A percentile compares a stretch with the other conserved stretches of the same genome.
These are phyloP conservation scores for Eristalinus aeneus DNA, from an alignment of 2,888 invertebrate genomes.

Conservation along the genomic window DNA sequence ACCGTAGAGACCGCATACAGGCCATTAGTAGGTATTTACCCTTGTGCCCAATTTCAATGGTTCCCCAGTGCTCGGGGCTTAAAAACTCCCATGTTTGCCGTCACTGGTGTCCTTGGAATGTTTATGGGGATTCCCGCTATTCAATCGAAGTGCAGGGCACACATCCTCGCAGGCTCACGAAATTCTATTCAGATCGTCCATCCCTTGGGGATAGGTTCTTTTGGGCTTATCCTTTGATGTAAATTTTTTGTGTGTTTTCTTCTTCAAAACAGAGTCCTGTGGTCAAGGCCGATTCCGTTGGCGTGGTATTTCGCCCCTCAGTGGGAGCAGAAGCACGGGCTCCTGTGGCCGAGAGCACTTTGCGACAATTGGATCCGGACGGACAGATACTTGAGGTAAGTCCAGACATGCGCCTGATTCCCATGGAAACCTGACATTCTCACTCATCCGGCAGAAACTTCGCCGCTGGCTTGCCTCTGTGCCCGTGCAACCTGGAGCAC, in stretches of 20 bases:
- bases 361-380: conserved; percentile 95
- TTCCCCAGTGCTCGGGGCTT: neutral
- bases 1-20: neutral
- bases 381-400: conserved; percentile 86
- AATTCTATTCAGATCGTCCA: conserved; percentile 3
- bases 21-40: neutral
- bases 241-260: neutral
- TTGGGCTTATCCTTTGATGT: neutral
- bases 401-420: neutral
- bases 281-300: conserved; percentile 95
- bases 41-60: neutral
- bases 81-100: neutral
- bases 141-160: neutral
- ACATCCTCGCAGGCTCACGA: neutral
- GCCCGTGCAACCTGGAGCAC: conserved; percentile 95
- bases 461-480: conserved; percentile 90
- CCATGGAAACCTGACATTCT: conserved; percentile 14
- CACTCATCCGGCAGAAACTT: conserved; percentile 85
- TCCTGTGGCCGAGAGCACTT: conserved; percentile 89
- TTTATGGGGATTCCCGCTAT: neutral
- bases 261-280: conserved; percentile 84
- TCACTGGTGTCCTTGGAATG: neutral
- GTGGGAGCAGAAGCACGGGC: conserved; percentile 91
- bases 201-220: neutral
- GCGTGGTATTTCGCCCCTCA: conserved; percentile 96